These are phyloP conservation scores for Tetrao urogallus DNA, from an alignment of 2,113 vertebrate genomes.

Conservation along the genomic window DNA sequence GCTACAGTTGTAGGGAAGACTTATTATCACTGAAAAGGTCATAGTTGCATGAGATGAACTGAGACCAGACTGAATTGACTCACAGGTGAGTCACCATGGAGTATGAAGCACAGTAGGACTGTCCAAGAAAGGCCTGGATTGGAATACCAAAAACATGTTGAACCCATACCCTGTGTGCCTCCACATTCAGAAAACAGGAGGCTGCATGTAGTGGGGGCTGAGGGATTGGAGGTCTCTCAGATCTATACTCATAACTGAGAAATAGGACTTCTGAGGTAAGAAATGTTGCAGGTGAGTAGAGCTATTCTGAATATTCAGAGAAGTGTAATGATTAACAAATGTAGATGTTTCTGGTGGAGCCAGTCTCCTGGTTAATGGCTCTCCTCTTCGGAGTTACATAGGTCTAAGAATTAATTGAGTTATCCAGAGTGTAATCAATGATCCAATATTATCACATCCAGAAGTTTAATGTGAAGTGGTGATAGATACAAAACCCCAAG, in stretches of 20 bases:
- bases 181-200: background rate
- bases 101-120: background rate
- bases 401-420: background rate
- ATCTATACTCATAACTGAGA: background rate
- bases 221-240: background rate
- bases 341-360: background rate
- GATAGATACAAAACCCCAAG: background rate
- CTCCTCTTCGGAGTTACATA: background rate
- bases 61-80: background rate
- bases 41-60: background rate
- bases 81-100: background rate
- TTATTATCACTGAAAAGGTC: background rate
- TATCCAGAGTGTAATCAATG: background rate
- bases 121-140: background rate
- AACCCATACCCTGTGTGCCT: accelerated
- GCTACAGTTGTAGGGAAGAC: background rate
- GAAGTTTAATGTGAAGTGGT: background rate
- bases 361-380: background rate
- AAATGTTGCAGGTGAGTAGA: background rate
- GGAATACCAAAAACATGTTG: background rate
- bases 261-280: background rate
- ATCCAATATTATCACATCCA: background rate
- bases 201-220: background rate
- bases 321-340: background rate
- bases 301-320: background rate